Evolutionary conservation across 2,888 invertebrate species (phyloP).

Genomic region (Eremobia ochroleuca): DNA sequence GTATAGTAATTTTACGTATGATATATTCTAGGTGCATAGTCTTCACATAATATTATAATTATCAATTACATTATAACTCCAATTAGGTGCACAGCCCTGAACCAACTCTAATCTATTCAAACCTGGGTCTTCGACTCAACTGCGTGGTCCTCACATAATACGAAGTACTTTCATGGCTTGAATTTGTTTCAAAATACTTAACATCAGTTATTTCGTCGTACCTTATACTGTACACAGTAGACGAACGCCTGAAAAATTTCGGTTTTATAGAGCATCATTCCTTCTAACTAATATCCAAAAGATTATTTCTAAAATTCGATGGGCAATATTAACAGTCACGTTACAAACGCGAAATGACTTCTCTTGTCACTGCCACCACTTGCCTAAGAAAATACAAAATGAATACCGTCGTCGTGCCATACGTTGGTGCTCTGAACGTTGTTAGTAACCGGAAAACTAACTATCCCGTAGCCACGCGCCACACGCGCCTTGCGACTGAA

Average conservation of each 20-base stretch:
- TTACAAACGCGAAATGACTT: no score
- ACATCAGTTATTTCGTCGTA: neutral
- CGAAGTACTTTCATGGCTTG: neutral
- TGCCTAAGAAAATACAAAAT: neutral
- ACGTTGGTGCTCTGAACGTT: neutral
- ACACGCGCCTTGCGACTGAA: neutral
- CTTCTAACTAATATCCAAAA: neutral
- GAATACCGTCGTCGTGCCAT: neutral
- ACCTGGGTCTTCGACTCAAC: neutral
- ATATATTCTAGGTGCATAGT: neutral
- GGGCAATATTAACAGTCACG: neutral
- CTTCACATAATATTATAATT: neutral
- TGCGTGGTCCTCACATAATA: slow-evolving; percentile 1
- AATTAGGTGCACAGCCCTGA: neutral
- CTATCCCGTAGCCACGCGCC: neutral
- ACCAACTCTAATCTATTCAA: slow-evolving; percentile 17
- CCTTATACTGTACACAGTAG: neutral
- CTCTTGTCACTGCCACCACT: neutral
- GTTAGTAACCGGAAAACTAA: neutral
- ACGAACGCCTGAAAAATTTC: neutral
- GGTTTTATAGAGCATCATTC: neutral
- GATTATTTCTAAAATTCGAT: neutral
- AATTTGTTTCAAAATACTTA: neutral
- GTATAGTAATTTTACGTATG: no score
- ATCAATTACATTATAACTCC: neutral